Conservation (phyloP, 2,113 vertebrate genomes). For the Brachypteracias leptosomus region DNA sequence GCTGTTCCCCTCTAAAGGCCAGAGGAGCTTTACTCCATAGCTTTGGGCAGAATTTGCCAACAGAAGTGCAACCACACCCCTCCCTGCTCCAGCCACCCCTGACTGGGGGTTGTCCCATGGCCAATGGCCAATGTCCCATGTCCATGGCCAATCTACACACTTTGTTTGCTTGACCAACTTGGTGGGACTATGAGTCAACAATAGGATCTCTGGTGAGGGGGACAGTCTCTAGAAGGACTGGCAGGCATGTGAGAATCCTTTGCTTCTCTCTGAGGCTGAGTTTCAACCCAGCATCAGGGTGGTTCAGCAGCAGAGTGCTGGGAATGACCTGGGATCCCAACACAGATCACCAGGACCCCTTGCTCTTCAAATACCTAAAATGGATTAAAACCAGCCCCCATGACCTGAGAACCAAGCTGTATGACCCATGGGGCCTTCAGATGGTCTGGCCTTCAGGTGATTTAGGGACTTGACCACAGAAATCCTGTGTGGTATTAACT, state of each 20-base stretch:
- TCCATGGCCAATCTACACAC: not conserved
- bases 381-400: no score
- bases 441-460: not conserved
- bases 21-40: no score
- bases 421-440: no score
- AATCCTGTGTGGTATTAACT: not conserved
- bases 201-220: not conserved
- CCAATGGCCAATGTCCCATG: no score
- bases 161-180: no score
- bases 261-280: no score
- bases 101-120: no score
- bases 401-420: not conserved
- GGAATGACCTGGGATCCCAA: not conserved
- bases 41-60: no score
- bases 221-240: accelerated
- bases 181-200: no score
- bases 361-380: not conserved
- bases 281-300: not conserved
- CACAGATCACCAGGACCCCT: not conserved
- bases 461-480: not conserved
- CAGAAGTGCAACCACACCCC: no score
- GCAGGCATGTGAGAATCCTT: not conserved
- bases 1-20: no score
- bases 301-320: not conserved
- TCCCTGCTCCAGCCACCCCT: no score